Evolutionary conservation across 1,140 invertebrate species (phyloP).

Genomic region (Zophobas morio): DNA sequence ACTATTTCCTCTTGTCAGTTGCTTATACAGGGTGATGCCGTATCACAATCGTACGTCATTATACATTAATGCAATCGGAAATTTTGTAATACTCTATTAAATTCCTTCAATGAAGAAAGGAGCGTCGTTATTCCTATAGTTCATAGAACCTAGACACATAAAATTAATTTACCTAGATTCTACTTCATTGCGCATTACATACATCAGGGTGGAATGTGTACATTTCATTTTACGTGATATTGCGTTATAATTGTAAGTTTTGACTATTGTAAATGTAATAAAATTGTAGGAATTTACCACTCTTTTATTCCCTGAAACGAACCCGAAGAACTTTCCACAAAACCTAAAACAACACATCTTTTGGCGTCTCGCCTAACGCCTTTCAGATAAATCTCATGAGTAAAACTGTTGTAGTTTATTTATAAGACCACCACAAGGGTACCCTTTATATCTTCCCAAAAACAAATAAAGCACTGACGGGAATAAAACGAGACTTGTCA

Average conservation of each 20-base stretch:
- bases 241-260: constrained; percentile 49
- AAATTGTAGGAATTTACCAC: constrained; percentile 40
- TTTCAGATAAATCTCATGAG: background rate
- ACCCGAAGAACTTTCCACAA: background rate
- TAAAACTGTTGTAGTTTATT: background rate
- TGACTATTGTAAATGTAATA: constrained; percentile 45
- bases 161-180: constrained; percentile 26
- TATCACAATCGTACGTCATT: constrained; percentile 47
- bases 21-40: constrained; percentile 49
- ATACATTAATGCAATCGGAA: constrained; percentile 42
- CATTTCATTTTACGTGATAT: constrained; percentile 44
- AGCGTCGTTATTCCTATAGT: constrained; percentile 25
- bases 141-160: constrained; percentile 19
- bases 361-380: background rate
- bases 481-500: background rate
- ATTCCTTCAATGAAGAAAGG: constrained; percentile 31
- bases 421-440: background rate
- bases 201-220: constrained; percentile 46
- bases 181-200: constrained; percentile 36
- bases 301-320: background rate
- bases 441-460: background rate
- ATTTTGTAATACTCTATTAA: constrained; percentile 43
- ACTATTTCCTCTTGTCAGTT: constrained; percentile 46
- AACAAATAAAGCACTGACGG: background rate
- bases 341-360: background rate